Base-by-base conservation (phyloP, 2,113 vertebrate species). In the Orthonyx spaldingii region DNA sequence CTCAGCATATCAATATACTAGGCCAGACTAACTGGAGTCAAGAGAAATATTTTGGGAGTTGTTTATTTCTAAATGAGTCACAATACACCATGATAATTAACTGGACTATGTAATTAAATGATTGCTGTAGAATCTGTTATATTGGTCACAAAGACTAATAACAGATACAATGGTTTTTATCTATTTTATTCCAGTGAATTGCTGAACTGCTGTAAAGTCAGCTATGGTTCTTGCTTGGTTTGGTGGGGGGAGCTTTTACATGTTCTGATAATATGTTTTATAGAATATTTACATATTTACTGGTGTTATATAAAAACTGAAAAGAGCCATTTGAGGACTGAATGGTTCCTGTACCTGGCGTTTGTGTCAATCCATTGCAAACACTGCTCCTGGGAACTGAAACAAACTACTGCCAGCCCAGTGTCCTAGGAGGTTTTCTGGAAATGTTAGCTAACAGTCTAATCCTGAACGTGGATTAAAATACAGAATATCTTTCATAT, bases 11-110 rank as follows among this genome's bases (percentile, higher is more conserved):
- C 97, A 98, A 95, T 98, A 97, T 97, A 97, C 97, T 97, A 97
- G 97, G 97, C 97, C 98, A 99, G 99, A 99, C 99, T 98, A 98
- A 98, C 98, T 98, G 99, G 99, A 99, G 99, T 99, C 99, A 98
- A 98, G 97, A 96, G 97, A 98, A 98, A 98, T 99, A 99, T 99
- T 99, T 99, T 98, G 96, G 98, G 98, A 98, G 97, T 96, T 97
- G 98, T 98, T 99, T 99, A 99, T 99, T 99, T 99, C 98, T 99
- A 99, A 98, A 97, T 89, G 95, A 97, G 97, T 97, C 97, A 97
- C 95, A 98, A 98, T 98, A 97, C 96, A 95, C 97, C 92, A 96
- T 96, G 98, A 98, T 98, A 98, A 98, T 98, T 99, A 99, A 98
- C 91, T 94, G 97, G 98, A 98, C 98, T 97, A 97, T 96, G 98